Base-by-base conservation (phyloP, 2,888 invertebrate species). In the Dascillus cervinus region DNA sequence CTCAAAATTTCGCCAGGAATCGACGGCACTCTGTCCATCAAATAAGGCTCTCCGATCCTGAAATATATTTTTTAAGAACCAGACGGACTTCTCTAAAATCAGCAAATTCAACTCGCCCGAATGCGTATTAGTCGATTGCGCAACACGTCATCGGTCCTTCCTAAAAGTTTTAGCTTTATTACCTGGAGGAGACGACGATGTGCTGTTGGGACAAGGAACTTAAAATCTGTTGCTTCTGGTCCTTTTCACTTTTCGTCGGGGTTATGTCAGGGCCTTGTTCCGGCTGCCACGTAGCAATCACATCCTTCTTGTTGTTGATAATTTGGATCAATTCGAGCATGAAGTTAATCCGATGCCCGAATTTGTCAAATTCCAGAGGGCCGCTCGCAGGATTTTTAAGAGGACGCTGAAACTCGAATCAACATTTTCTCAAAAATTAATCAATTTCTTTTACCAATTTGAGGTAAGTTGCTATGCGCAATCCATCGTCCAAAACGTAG, bases 21-120 rank as follows among this genome's bases (percentile, higher is more conserved):
- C 10, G 11, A 75, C 70, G 73, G 62, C 24, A 59, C 56, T 42
- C 65, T 72, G 52, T 70, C 64, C 60, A 77, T 72, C 22, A 86
- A 65, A 56, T 79, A 87, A 0, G 87, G 87, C 11, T 75, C 73
- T 8, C 83, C 85, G 43, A 79, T 62, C 33, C 83, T 77, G 8
- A 80, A 25, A 13, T 17, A 17, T 6, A 17, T 17, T 4, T 17
- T 17, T 6, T 17, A 8, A 4, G 17, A 25, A 28, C 19, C 22
- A 22, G 6, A 22, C 4, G 9, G 4, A 22, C 9, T 9, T 22
- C 9, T 6, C 5, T 9, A 4, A 6, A 22, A 22, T 8, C 4
- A 17, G 17, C 5, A 17, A 17, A 6, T 17, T 17, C 4, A 6
- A 17, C 4, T 6, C 6, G 6, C 17, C 17, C 6, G 17, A 6